Conservation (phyloP, 37 sponge, comb jelly and placozoan species). For the Cliona cf. orientalis region DNA sequence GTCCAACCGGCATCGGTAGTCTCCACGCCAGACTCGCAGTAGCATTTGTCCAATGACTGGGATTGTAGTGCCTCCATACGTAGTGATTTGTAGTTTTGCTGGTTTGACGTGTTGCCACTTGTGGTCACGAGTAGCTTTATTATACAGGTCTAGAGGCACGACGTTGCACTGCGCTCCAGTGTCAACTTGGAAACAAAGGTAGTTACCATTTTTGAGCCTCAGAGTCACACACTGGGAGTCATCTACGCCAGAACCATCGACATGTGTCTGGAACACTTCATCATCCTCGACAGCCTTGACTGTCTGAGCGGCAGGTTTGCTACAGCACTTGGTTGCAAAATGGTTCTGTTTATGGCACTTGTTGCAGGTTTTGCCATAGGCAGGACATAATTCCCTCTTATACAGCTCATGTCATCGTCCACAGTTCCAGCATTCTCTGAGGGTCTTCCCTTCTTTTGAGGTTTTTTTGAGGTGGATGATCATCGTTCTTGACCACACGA, state of each 20-base stretch:
- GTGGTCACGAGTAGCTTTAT: slow-evolving; percentile 11
- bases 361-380: slow-evolving; percentile 58
- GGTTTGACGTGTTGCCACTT: not conserved
- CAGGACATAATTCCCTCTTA: slow-evolving; percentile 58
- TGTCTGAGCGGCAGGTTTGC: not conserved
- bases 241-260: not conserved
- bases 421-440: slow-evolving; percentile 44
- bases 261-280: slow-evolving; percentile 8
- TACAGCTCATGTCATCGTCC: slow-evolving; percentile 32
- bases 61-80: slow-evolving; percentile 33
- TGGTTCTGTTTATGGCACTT: slow-evolving; percentile 65
- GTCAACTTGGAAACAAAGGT: slow-evolving; percentile 44
- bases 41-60: slow-evolving; percentile 32
- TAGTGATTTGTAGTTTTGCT: not conserved
- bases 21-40: slow-evolving; percentile 15
- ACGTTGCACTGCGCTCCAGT: slow-evolving; percentile 59
- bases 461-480: not conserved
- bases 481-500: not conserved
- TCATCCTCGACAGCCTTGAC: slow-evolving; percentile 21
- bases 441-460: not conserved
- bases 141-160: slow-evolving; percentile 29
- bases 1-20: not conserved
- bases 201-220: slow-evolving; percentile 29
- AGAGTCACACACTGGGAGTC: slow-evolving; percentile 54
- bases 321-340: slow-evolving; percentile 42